Conservation (phyloP, 2,888 invertebrate genomes). For the Chrysomela aeneicollis region DNA sequence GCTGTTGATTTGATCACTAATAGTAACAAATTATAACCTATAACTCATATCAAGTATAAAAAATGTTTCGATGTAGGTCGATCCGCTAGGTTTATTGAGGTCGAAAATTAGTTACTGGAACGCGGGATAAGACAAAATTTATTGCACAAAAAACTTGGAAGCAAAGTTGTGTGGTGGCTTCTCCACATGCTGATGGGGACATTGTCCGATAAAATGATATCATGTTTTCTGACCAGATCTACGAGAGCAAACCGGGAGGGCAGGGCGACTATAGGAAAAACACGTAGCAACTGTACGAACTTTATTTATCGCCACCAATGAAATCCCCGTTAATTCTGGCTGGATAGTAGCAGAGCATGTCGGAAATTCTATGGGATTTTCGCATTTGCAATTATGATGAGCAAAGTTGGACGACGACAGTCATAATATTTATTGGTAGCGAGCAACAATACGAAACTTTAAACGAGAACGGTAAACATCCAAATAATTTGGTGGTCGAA, state of each 20-base stretch:
- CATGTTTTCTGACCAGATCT: not conserved
- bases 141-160: no score
- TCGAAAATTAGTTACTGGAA: no score
- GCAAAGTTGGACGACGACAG: conserved; percentile 1
- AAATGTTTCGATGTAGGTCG: no score
- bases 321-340: not conserved
- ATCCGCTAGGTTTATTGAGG: no score
- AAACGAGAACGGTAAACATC: not conserved
- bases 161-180: no score
- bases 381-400: not conserved
- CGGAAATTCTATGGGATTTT: not conserved
- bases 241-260: not conserved
- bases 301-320: not conserved
- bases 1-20: no score
- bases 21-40: no score
- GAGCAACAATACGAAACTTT: not conserved
- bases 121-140: no score
- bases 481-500: not conserved
- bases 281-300: not conserved
- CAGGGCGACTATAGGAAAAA: not conserved
- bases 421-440: not conserved
- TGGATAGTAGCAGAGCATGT: not conserved
- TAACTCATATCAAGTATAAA: no score
- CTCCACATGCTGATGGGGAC: not conserved
- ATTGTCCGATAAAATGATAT: not conserved